phyloP scores from a whole-genome alignment of 2,113 vertebrate genomes.

The Polyodon spathula region DNA sequence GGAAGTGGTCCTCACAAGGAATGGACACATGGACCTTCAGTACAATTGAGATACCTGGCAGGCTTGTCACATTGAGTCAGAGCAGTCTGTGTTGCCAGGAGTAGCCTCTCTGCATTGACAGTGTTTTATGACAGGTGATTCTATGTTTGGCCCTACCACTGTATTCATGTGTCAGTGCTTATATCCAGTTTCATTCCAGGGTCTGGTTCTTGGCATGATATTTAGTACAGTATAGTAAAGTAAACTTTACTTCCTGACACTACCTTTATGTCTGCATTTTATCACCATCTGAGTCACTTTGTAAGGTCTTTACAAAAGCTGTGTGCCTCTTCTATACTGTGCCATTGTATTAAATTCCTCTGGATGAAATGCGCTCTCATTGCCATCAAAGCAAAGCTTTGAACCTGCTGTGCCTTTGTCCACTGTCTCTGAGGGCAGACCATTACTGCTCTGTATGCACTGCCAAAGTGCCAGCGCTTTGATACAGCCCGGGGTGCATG shows the following conservation, averaged over 20 bases:
- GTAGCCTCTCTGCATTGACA: no score
- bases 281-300: constrained; percentile 10
- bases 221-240: no score
- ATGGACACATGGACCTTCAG: no score
- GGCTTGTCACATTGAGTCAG: no score
- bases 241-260: neutral
- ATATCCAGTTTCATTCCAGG: no score
- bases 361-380: constrained; percentile 30
- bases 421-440: constrained; percentile 27
- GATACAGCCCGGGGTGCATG: constrained; percentile 35
- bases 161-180: no score
- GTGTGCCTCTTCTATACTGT: constrained; percentile 36
- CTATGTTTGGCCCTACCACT: no score
- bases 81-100: no score
- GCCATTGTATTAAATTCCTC: constrained; percentile 36
- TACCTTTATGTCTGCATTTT: constrained; percentile 13
- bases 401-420: constrained; percentile 54
- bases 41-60: no score
- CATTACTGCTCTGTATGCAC: constrained; percentile 25
- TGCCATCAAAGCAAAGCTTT: constrained; percentile 31
- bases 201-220: no score
- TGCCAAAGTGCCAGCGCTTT: constrained; percentile 33
- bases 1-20: no score
- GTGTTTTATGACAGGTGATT: no score
- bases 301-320: constrained; percentile 17